A percentile compares a stretch with the other conserved stretches of the same genome.
phyloP scores from a whole-genome alignment of 2,113 vertebrate genomes.

The Labeo catla region DNA sequence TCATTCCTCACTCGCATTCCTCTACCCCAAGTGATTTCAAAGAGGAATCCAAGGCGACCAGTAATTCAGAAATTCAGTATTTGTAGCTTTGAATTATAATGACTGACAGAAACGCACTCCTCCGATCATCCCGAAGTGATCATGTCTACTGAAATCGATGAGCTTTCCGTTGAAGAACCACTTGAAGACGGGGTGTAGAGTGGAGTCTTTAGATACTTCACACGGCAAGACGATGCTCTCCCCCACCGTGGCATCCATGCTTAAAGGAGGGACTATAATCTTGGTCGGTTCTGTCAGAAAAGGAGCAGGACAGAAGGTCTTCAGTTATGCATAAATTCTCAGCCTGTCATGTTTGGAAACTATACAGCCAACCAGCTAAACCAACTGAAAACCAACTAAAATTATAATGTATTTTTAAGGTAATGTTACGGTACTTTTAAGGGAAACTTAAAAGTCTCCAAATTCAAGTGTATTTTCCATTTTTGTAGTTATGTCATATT shows the following conservation, averaged over 20 bases:
- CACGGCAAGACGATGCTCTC: constrained; percentile 90
- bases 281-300: constrained; percentile 81
- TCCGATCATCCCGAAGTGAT: constrained; percentile 88
- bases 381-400: not conserved
- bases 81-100: constrained; percentile 30
- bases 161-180: constrained; percentile 86
- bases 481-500: not conserved
- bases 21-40: not conserved
- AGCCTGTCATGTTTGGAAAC: not conserved
- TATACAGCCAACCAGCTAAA: not conserved
- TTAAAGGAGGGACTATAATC: constrained; percentile 79
- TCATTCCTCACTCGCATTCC: not conserved
- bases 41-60: not conserved
- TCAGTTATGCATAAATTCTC: not conserved
- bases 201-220: constrained; percentile 84
- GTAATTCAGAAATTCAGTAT: not conserved
- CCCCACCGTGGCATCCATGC: constrained; percentile 85
- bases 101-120: constrained; percentile 76
- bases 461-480: not conserved
- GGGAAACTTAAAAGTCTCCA: not conserved
- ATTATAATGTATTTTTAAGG: not conserved
- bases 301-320: not conserved
- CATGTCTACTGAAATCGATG: constrained; percentile 81
- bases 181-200: constrained; percentile 77
- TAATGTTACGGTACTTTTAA: not conserved